Evolutionary conservation across 2,888 invertebrate genomes (phyloP).

Genomic region (Muscina levida): DNA sequence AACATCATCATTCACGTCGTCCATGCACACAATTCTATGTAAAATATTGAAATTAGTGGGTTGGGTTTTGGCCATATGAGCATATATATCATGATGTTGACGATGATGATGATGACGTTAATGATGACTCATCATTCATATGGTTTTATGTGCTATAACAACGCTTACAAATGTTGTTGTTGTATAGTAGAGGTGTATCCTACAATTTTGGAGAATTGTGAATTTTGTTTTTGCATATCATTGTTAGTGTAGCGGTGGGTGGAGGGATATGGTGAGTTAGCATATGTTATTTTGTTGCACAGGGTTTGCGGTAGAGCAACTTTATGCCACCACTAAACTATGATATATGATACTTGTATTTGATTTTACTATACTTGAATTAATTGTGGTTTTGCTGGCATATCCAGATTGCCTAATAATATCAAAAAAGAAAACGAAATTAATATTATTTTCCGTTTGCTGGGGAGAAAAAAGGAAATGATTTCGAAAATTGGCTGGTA

Average conservation of each 20-base stretch:
- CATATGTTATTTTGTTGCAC: too few species aligned
- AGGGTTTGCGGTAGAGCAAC: neutral
- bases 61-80: slow-evolving; percentile 6
- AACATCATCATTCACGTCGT: neutral
- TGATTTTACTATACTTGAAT: neutral
- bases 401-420: slow-evolving; percentile 47
- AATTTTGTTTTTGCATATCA: slow-evolving; percentile 28
- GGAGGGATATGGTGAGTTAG: neutral
- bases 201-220: neutral
- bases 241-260: too few species aligned
- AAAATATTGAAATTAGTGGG: slow-evolving; percentile 1
- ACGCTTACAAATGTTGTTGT: too few species aligned
- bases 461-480: slow-evolving; percentile 31
- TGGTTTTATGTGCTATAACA: too few species aligned
- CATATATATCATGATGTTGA: neutral
- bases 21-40: slow-evolving; percentile 12
- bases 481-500: too few species aligned
- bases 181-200: too few species aligned
- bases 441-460: slow-evolving; percentile 39
- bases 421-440: slow-evolving; percentile 38
- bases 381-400: neutral
- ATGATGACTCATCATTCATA: slow-evolving; percentile 30
- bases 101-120: slow-evolving; percentile 1
- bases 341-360: slow-evolving; percentile 34
- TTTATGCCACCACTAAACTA: neutral